Base-by-base conservation (phyloP, 2,797 vertebrate species). In the Thripadectes ignobilis region DNA sequence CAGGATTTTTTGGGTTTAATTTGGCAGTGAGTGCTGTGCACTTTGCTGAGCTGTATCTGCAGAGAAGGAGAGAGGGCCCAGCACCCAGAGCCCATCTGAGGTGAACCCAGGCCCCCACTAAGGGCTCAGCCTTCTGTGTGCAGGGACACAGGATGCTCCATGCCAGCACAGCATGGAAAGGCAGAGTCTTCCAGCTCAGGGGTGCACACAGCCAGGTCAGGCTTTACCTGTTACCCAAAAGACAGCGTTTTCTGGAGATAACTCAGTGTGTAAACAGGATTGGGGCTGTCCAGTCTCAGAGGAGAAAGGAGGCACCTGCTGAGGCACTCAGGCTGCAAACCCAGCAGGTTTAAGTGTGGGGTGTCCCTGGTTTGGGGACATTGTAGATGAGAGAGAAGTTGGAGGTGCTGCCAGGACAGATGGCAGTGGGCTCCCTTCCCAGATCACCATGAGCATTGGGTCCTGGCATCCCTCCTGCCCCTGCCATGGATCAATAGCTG, bases 361-460 rank as follows among this genome's bases (percentile, higher is more conserved):
- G 12, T 85, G 34, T 71, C 48, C 23, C 74, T 43, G 67, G 21
- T 62, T 51, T 85, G 67, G 72, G 67, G 74, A 30, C 2, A 7
- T 2, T 38, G n/a, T 18, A 32, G 41, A 3, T 62, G 22, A 58
- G 45, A 75, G 32, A 41, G 69, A 63, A 41, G 16, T 39, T 49
- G 59, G 51, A 66, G 23, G 14, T 61, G 41, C 30, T 22, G 7
- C 41, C 26, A 38, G 66, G 46, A 54, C 27, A 1, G 0, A 5
- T 11, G 46, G 29, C 32, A 14, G 34, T 5, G 3, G 29, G 4
- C 38, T 65, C 24, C 39, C 32, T 57, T 78, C 51, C 17, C 6
- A 2, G 36, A 8, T 38, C 45, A 23, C 48, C 0, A 0, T 22
- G 57, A 89, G n/a, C 69, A 26, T 9, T 12, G 4, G 3, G 38